Evolutionary conservation across 2,797 vertebrate species (phyloP).

Genomic region (Acanthopagrus latus): DNA sequence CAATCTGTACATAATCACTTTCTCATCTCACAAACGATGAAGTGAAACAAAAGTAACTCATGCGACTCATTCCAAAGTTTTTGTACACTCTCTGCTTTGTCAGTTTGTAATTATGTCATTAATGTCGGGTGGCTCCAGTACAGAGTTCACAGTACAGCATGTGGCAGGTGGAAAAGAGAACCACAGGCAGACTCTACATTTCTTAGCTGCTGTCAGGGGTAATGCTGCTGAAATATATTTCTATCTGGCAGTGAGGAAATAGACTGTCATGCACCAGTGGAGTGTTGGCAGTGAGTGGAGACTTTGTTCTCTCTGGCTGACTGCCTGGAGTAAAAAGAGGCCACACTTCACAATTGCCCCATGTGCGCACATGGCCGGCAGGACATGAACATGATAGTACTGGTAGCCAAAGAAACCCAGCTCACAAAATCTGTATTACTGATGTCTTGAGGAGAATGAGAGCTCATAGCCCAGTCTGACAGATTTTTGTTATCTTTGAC

Average conservation of each 20-base stretch:
- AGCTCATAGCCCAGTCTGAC: slow-evolving; percentile 22
- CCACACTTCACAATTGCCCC: slow-evolving; percentile 66
- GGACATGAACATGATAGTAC: slow-evolving; percentile 42
- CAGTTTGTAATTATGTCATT: slow-evolving; percentile 44
- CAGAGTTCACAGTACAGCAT: slow-evolving; percentile 5
- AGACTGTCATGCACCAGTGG: slow-evolving; percentile 64
- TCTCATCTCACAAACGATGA: slow-evolving; percentile 1
- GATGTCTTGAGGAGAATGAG: slow-evolving; percentile 41
- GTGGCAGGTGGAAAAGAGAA: slow-evolving; percentile 47
- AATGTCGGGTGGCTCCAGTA: slow-evolving; percentile 6
- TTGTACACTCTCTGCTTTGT: not conserved
- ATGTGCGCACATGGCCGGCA: slow-evolving; percentile 50
- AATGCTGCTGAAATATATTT: slow-evolving; percentile 71
- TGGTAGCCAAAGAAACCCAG: slow-evolving; percentile 42
- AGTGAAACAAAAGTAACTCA: slow-evolving; percentile 1
- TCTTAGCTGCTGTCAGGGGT: slow-evolving; percentile 56
- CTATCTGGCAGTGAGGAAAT: slow-evolving; percentile 62
- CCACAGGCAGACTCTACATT: slow-evolving; percentile 39
- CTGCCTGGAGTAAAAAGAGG: slow-evolving; percentile 74
- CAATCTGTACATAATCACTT: not conserved
- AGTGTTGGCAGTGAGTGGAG: slow-evolving; percentile 64
- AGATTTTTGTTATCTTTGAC: slow-evolving; percentile 54
- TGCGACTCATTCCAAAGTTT: not conserved
- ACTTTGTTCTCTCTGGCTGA: slow-evolving; percentile 68
- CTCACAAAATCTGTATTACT: slow-evolving; percentile 31